Percentiles rank a stretch among this genome's conserved stretches.
phyloP scores from a whole-genome alignment of 2,888 invertebrate genomes.

The Thecocarcelia acutangulata region DNA sequence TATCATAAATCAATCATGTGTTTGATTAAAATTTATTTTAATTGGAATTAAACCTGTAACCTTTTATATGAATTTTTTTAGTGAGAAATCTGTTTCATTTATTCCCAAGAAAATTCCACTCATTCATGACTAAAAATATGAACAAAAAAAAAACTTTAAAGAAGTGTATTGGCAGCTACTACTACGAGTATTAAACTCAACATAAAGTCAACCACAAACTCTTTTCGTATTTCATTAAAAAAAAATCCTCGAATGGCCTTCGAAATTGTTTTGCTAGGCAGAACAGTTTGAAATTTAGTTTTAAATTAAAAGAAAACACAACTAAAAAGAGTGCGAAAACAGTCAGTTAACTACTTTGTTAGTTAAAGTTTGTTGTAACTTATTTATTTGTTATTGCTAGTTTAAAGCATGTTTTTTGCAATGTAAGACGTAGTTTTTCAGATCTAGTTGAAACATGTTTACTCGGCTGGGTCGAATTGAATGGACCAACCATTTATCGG shows the following conservation, averaged over 20 bases:
- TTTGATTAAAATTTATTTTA: slow-evolving; percentile 27
- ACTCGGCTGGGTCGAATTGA: too few species aligned
- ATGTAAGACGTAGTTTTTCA: too few species aligned
- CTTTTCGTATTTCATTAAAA: background rate
- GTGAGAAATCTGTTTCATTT: slow-evolving; percentile 2
- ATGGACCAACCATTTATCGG: too few species aligned
- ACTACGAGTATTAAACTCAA: background rate
- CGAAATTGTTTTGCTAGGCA: slow-evolving; percentile 7
- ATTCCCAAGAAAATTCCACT: slow-evolving; percentile 33
- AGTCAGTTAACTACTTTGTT: background rate
- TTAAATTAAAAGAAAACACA: slow-evolving; percentile 16
- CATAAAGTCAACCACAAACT: slow-evolving; percentile 4
- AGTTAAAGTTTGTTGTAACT: too few species aligned
- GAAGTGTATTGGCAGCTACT: slow-evolving; percentile 5
- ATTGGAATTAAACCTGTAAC: slow-evolving; percentile 10
- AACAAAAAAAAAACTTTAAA: background rate
- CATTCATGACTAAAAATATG: slow-evolving; percentile 3
- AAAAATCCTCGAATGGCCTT: slow-evolving; percentile 39
- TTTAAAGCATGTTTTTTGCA: too few species aligned
- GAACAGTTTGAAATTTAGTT: slow-evolving; percentile 28
- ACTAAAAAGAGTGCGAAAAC: background rate
- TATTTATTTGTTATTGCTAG: too few species aligned
- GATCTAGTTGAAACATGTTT: too few species aligned
- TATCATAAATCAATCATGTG: slow-evolving; percentile 15
- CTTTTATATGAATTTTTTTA: slow-evolving; percentile 23